Evolutionary conservation across 2,888 invertebrate genomes (phyloP).

Genomic region (Lasiommata megera): DNA sequence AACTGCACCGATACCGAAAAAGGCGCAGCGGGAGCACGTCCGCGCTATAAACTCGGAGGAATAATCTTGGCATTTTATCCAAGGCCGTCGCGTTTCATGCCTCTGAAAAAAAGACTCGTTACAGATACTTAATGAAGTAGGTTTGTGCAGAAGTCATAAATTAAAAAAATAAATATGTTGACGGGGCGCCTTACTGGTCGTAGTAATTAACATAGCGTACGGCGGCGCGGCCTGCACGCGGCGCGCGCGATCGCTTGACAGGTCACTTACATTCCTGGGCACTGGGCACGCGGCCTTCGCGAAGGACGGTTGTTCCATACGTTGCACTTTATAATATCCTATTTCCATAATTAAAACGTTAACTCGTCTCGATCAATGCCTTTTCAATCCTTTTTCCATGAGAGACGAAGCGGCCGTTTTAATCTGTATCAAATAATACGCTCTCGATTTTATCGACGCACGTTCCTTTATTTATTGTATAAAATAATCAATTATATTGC

Average conservation of each 20-base stretch:
- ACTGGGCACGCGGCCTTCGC: conserved; percentile 60
- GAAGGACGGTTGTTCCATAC: conserved; percentile 57
- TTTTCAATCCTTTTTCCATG: conserved; percentile 4
- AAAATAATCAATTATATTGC: conserved; percentile 1
- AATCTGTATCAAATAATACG: conserved; percentile 22
- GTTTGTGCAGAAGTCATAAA: conserved; percentile 60
- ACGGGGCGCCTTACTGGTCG: conserved; percentile 70
- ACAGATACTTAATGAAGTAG: conserved; percentile 60
- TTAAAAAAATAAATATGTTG: conserved; percentile 66
- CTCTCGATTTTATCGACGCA: conserved; percentile 5
- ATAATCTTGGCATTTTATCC: conserved; percentile 68
- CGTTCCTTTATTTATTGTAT: conserved; percentile 1
- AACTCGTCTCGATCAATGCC: conserved; percentile 9
- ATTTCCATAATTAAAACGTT: conserved; percentile 29
- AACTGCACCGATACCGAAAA: conserved; percentile 68
- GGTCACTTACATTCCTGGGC: conserved; percentile 67
- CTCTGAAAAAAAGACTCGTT: conserved; percentile 48
- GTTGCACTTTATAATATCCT: conserved; percentile 35
- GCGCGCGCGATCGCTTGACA: conserved; percentile 46
- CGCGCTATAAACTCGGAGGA: conserved; percentile 61
- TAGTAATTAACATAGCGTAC: conserved; percentile 71
- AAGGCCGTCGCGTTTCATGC: conserved; percentile 48
- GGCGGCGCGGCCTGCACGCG: conserved; percentile 51
- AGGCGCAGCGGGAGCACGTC: conserved; percentile 60
- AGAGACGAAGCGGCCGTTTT: conserved; percentile 1